Evolutionary conservation across 2,888 invertebrate genomes (phyloP), one percentile per base, ranked within the genome.

Genomic region (Ochropacha duplaris): DNA sequence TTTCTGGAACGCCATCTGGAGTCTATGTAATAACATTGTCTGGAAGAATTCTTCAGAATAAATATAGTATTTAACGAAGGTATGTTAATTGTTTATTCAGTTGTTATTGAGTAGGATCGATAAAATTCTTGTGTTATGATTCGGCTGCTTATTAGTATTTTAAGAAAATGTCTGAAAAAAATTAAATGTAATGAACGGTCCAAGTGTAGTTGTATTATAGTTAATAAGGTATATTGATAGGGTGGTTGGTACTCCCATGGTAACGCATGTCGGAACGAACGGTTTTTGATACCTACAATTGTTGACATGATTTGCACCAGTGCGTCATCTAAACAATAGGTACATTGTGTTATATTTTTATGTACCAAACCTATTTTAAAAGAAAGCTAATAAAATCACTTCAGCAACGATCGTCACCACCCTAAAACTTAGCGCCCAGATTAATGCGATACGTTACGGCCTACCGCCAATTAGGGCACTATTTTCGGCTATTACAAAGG

Each of bases 401-500:
- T 14, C 9, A 22, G 19, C 31, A 22, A 52, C 39, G 57, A 55
- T 54, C 50, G 44, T 58, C 59, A 67, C 71, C 74, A 72, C 68
- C 71, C 76, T 62, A 56, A 57, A 63, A 59, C 57, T 68, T 69
- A 64, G 64, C 68, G 72, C 69, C 64, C 59, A 73, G 77, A 76
- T 81, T 76, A 73, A 75, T 76, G 70, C 67, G 70, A 73, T 72
- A 67, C 73, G 82, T 76, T 81, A 69, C 83, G 72, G 84, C 88
- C 83, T 84, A 84, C 84, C 81, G 72, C 84, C 87, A 87, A 88
- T 90, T 89, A 87, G 83, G 44, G 78, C 74, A 73, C 84, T 84
- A 87, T 84, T 84, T 88, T 89, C 87, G 88, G 88, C 88, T 85
- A 85, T 81, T 77, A 84, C 86, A 90, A 90, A 90, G 78, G 84